Evolutionary conservation across 2,888 invertebrate genomes (phyloP), one percentile per base, ranked within the genome.

Genomic region (Chrysina gloriosa): DNA sequence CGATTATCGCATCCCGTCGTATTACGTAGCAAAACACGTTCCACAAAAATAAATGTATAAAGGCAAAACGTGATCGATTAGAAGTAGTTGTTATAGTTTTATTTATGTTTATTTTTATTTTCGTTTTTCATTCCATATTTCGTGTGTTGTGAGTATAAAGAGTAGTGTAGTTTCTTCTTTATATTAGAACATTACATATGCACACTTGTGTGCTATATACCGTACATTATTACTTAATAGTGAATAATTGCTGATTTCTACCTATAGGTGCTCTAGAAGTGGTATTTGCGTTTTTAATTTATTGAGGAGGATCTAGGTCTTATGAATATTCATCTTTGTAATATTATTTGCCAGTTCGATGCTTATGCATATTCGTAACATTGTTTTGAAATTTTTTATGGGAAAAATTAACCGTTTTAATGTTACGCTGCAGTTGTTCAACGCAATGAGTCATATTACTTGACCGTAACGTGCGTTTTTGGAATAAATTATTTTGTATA

Each of bases 381-480:
- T n/a, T 19, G 34, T 31, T 61, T 61, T 58, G 11, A 27, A 42
- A 34, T 2, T 42, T 61, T 61, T 14, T 61, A 27, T 25, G 42
- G 42, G 16, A 61, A 42, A 25, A 27, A 42, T 42, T 42, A 42
- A 61, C 58, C 25, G 58, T 61, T 61, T 27, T 61, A 61, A 61
- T 61, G 58, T 42, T 27, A 61, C 42, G 58, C 58, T 61, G 58
- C 58, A 61, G 42, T 61, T 61, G 42, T 61, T 61, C 42, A 14
- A 61, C 25, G 42, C 42, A 61, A 61, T 61, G 58, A 61, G 58
- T 61, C 58, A 61, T 61, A 42, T 61, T 42, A 42, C 42, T 42
- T 61, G 42, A 61, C 58, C 58, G 58, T 61, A 61, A 61, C 58
- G 42, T 61, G 25, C 16, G 56, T 36, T 61, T 36, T 61, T 42